Percentiles rank a stretch among this genome's conserved stretches.
phyloP scores from a whole-genome alignment of 1,140 invertebrate species.

The honey bee (Apis mellifera) region DNA sequence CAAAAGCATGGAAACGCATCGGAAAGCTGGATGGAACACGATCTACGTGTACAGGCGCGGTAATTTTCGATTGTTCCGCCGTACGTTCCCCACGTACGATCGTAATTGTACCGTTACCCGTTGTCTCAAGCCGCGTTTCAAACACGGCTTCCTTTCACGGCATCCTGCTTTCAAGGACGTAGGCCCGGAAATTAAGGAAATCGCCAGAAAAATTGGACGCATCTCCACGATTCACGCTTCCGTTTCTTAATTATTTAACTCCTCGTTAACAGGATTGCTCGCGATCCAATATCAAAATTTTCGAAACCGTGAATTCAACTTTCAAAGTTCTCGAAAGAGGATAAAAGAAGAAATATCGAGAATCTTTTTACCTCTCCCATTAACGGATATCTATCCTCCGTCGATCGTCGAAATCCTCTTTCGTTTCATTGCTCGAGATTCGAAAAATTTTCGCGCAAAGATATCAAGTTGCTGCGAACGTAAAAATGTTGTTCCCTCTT shows the following conservation, averaged over 20 bases:
- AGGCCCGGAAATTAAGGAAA: background rate
- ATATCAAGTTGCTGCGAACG: background rate
- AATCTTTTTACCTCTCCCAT: no score
- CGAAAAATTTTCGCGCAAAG: background rate
- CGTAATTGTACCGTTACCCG: slow-evolving; percentile 38
- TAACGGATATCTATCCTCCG: no score
- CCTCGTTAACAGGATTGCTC: background rate
- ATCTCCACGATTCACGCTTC: background rate
- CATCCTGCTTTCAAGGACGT: slow-evolving; percentile 31
- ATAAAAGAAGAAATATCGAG: no score
- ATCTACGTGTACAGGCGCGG: slow-evolving; percentile 27
- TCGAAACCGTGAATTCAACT: background rate
- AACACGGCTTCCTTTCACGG: slow-evolving; percentile 21
- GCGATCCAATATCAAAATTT: background rate
- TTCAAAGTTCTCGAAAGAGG: no score
- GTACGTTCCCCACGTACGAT: background rate
- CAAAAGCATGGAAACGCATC: background rate
- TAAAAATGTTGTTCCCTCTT: background rate
- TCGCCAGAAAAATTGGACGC: background rate
- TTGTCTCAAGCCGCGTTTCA: background rate
- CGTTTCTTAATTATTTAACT: background rate
- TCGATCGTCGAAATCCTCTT: no score
- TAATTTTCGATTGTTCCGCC: slow-evolving; percentile 36
- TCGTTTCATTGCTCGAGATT: no score
- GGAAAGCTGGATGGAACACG: background rate